These are phyloP conservation scores for Sogatella furcifera DNA, from an alignment of 1,140 invertebrate genomes.

Conservation along the genomic window DNA sequence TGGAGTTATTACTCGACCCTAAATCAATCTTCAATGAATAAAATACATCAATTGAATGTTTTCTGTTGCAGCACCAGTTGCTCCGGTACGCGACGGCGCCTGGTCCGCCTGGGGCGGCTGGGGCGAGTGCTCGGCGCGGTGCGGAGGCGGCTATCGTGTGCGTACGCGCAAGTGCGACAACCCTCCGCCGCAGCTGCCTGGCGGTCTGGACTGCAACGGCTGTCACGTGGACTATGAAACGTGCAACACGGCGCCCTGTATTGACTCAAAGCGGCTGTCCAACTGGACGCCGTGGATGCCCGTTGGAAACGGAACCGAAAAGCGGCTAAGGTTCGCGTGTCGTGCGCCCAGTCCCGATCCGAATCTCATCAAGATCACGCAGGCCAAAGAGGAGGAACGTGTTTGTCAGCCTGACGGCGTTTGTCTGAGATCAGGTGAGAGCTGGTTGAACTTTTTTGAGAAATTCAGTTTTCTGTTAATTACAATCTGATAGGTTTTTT, in stretches of 20 bases:
- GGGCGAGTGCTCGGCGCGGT: conserved; percentile 47
- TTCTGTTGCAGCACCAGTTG: conserved; percentile 32
- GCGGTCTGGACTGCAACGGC: conserved; percentile 55
- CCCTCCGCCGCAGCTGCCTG: conserved; percentile 44
- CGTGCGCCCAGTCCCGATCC: conserved; percentile 60
- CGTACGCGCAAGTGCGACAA: conserved; percentile 50
- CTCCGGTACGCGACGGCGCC: conserved; percentile 51
- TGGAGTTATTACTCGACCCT: too few relatives aligned
- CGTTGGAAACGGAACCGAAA: conserved; percentile 48
- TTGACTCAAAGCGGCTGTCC: conserved; percentile 50
- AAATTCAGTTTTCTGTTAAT: too few relatives aligned
- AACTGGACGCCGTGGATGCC: conserved; percentile 66
- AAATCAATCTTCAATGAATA: too few relatives aligned
- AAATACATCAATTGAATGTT: background rate
- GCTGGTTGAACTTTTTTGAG: background rate
- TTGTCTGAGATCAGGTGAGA: conserved; percentile 32
- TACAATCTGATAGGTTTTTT: too few relatives aligned
- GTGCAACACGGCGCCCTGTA: conserved; percentile 59
- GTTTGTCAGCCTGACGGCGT: conserved; percentile 52
- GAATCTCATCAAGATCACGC: conserved; percentile 43
- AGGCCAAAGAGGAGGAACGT: conserved; percentile 66
- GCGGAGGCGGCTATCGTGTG: conserved; percentile 40
- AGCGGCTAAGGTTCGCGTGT: conserved; percentile 65
- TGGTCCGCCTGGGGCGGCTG: conserved; percentile 66
- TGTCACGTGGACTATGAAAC: conserved; percentile 39